These are phyloP conservation scores for Montipora capricornis DNA, from an alignment of 64 coral and sea anemone species.

Conservation along the genomic window DNA sequence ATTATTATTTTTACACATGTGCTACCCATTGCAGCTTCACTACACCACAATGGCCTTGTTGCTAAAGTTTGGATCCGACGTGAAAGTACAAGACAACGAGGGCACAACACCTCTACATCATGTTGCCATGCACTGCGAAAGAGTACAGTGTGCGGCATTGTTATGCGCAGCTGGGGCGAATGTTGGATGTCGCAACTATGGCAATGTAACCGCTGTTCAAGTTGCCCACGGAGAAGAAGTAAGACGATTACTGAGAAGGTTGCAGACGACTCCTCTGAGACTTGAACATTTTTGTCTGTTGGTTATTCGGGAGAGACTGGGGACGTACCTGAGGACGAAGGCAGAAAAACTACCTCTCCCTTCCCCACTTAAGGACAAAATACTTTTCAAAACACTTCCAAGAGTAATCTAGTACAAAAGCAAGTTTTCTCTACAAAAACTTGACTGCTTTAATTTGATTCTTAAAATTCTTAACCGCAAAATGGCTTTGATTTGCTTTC, in stretches of 20 bases:
- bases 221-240: not conserved
- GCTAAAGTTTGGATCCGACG: slow-evolving; percentile 72
- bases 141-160: slow-evolving; percentile 39
- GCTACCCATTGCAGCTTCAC: not conserved
- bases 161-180: slow-evolving; percentile 58
- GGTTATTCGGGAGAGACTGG: slow-evolving; percentile 42
- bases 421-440: not conserved
- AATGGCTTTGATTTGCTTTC: not conserved
- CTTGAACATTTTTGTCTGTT: slow-evolving; percentile 61
- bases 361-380: slow-evolving; percentile 38
- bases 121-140: slow-evolving; percentile 23
- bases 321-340: not conserved
- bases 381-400: slow-evolving; percentile 64
- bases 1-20: not conserved
- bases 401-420: slow-evolving; percentile 5
- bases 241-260: slow-evolving; percentile 2
- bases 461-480: not conserved
- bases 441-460: not conserved
- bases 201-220: slow-evolving; percentile 34
- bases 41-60: slow-evolving; percentile 60
- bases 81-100: slow-evolving; percentile 36
- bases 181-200: not conserved
- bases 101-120: slow-evolving; percentile 50
- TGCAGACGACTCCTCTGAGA: not conserved
- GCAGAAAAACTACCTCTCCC: slow-evolving; percentile 40